phyloP scores from a whole-genome alignment of 53 echinoderm and acorn worm genomes.

The Apostichopus leukothele region DNA sequence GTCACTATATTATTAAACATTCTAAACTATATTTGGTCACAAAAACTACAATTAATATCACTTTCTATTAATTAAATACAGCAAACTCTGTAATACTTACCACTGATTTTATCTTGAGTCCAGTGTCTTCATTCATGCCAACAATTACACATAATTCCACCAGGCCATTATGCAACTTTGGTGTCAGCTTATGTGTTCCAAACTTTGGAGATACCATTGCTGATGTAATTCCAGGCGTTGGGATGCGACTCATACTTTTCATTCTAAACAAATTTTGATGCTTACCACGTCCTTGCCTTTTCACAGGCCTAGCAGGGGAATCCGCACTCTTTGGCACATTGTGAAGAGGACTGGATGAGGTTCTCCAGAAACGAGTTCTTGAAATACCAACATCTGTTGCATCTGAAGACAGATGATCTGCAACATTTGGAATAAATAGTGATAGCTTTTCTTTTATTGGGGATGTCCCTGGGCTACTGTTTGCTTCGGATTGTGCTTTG shows the following conservation, averaged over 20 bases:
- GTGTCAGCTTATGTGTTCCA: slow-evolving; percentile 9
- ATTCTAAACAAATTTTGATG: slow-evolving; percentile 44
- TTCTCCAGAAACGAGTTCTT: slow-evolving; percentile 32
- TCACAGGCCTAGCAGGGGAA: background rate
- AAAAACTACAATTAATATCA: too few species aligned
- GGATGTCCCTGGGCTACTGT: background rate
- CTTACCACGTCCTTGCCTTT: background rate
- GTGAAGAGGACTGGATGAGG: slow-evolving; percentile 25
- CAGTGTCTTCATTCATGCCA: slow-evolving; percentile 87
- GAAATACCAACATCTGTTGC: slow-evolving; percentile 35
- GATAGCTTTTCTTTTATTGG: slow-evolving; percentile 24
- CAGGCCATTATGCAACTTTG: slow-evolving; percentile 86
- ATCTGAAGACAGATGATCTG: slow-evolving; percentile 6
- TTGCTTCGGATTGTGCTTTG: background rate
- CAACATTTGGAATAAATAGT: slow-evolving; percentile 14
- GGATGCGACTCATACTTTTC: slow-evolving; percentile 38
- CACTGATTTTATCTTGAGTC: slow-evolving; percentile 65
- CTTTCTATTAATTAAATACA: too few species aligned
- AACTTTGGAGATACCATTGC: background rate
- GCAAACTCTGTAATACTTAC: slow-evolving; percentile 28
- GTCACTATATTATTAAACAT: too few species aligned
- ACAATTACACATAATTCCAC: slow-evolving; percentile 86
- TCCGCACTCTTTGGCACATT: background rate
- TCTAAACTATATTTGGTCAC: too few species aligned
- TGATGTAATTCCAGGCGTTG: slow-evolving; percentile 16